A percentile compares a stretch with the other conserved stretches of the same genome.
Evolutionary conservation across 2,888 invertebrate species (phyloP).

Genomic region (Steromphala cineraria): DNA sequence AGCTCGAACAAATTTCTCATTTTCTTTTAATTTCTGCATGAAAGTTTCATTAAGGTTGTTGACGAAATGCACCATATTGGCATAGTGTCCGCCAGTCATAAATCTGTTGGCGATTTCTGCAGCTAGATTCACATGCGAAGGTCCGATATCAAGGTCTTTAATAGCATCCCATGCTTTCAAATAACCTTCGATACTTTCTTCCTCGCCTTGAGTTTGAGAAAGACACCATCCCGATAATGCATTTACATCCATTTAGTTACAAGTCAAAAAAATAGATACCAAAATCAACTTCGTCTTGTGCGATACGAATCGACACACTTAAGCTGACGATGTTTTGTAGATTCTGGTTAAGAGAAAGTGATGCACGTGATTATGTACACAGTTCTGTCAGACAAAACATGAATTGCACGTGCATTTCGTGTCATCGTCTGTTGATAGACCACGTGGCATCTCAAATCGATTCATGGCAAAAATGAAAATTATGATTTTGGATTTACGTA

Average conservation of each 20-base stretch:
- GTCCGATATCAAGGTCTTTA: not conserved
- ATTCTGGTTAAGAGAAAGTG: too few species aligned
- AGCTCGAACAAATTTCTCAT: constrained; percentile 31
- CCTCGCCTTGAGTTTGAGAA: not conserved
- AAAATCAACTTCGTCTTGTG: too few species aligned
- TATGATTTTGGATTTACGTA: too few species aligned
- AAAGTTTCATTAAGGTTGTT: not conserved
- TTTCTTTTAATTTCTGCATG: not conserved
- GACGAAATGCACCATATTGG: constrained; percentile 16
- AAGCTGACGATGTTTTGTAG: too few species aligned
- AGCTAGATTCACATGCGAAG: not conserved
- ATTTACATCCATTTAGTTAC: not conserved
- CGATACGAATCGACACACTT: too few species aligned
- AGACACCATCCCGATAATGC: not conserved
- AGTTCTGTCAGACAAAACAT: too few species aligned
- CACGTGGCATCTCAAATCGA: too few species aligned
- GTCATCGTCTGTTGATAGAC: too few species aligned
- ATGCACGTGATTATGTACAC: too few species aligned
- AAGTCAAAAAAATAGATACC: not conserved
- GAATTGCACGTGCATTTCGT: too few species aligned
- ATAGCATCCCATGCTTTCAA: constrained; percentile 1
- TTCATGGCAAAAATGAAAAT: too few species aligned
- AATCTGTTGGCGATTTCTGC: not conserved
- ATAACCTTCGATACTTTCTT: not conserved
- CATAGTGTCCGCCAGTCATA: not conserved